Percentiles rank a stretch among this genome's conserved stretches.
Evolutionary conservation across 2,797 vertebrate genomes (phyloP).

Genomic region (Aldrovandia affinis): DNA sequence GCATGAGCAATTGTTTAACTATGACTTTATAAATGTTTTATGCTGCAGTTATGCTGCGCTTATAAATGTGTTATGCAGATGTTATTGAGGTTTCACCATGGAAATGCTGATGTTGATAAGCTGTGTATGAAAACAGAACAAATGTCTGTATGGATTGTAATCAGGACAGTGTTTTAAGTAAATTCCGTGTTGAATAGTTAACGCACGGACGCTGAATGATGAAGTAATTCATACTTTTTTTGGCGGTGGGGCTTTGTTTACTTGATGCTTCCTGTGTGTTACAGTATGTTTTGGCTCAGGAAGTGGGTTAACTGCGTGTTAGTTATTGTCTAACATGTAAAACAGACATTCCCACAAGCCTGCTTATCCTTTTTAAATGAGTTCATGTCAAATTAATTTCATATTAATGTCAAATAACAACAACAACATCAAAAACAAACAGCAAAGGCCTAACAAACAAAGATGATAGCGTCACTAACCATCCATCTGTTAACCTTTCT

Average conservation of each 20-base stretch:
- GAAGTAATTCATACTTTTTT: neutral
- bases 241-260: neutral
- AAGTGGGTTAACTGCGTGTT: neutral
- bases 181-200: neutral
- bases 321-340: neutral
- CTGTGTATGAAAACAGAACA: neutral
- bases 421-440: neutral
- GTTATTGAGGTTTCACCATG: neutral
- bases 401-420: constrained; percentile 12
- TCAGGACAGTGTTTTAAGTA: neutral
- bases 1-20: neutral
- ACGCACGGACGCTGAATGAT: neutral
- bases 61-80: neutral
- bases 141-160: neutral
- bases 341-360: neutral
- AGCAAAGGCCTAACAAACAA: neutral
- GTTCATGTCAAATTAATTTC: too few species aligned
- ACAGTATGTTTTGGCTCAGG: neutral
- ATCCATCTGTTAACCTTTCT: neutral
- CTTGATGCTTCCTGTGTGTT: neutral
- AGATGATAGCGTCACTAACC: neutral
- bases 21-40: neutral
- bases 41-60: neutral
- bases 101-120: neutral
- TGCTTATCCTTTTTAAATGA: neutral